A percentile compares a stretch with the other conserved stretches of the same genome.
Evolutionary conservation across 1,140 invertebrate genomes (phyloP).

Genomic region (Chironomus striatipennis): DNA sequence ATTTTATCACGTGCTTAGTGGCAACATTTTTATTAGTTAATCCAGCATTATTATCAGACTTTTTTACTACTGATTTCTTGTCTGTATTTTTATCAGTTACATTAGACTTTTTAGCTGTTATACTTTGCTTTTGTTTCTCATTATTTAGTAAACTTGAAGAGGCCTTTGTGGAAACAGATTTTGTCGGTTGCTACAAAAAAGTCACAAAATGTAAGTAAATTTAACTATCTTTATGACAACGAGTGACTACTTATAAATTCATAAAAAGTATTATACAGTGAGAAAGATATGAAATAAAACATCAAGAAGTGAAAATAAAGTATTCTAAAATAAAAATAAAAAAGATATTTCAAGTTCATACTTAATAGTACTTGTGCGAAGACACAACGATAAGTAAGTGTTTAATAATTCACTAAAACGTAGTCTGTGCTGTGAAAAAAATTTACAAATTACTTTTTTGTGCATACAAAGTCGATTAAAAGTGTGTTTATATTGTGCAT

Average conservation of each 20-base stretch:
- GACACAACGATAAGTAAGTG: neutral
- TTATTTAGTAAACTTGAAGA: neutral
- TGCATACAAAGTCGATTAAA: neutral
- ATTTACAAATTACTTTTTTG: neutral
- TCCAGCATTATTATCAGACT: neutral
- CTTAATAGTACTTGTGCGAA: neutral
- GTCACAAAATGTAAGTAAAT: no score
- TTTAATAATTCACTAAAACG: neutral
- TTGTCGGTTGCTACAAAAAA: neutral
- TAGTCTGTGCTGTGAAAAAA: neutral
- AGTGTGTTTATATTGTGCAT: neutral
- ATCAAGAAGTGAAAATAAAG: neutral
- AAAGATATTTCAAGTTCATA: neutral
- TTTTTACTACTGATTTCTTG: neutral
- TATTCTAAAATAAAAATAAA: neutral
- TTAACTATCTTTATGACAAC: no score
- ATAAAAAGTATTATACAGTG: no score
- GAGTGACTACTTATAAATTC: no score
- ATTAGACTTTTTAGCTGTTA: neutral
- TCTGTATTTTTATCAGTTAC: slow-evolving; percentile 4
- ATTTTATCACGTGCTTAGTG: neutral
- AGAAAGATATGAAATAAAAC: no score
- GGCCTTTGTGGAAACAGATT: neutral
- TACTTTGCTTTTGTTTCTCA: neutral
- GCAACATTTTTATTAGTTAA: neutral